Base-by-base conservation (phyloP, 1,140 invertebrate species). In the Listronotus bonariensis region DNA sequence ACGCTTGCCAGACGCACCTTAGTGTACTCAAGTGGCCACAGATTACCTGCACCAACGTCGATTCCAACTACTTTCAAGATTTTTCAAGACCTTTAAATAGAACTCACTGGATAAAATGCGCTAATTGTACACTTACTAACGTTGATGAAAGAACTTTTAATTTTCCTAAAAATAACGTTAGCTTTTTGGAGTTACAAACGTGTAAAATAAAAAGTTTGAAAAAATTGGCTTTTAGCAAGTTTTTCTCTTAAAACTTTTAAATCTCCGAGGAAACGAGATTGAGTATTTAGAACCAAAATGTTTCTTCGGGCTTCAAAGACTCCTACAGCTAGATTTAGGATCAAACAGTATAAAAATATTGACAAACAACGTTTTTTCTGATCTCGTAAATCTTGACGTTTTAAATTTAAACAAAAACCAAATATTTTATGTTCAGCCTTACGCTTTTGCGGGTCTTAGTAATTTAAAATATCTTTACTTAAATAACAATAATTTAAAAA, bases 391-490 rank as follows among this genome's bases (percentile, higher is more conserved):
- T 60, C 67, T 77, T 11, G 73, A 77, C 53, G 67, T 77, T 26
- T 68, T 77, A 17, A 74, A 73, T 52, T 52, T 77, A 42, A 77
- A 72, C 20, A 32, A 58, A 8, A 77, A 77, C 48, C 63, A 58
- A 8, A 68, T 77, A 61, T 67, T 60, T 65, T 71, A 68, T 14
- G 46, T 76, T 12, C 70, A 76, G 15, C 64, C 67, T 1, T 65
- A 76, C n/a, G 74, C 73, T 40, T 77, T 77, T 54, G 61, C 38
- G n/a, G 73, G 73, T 32, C 65, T 77, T 31, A 65, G 51, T 3
- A 74, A 73, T 51, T 55, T 77, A n/a, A 74, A 71, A 63, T 74
- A 76, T 59, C 56, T 77, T 0, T 74, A 76, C 58, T 57, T 77
- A 32, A 77, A 70, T 61, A 15, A 71, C 45, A 77, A 77, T 60